phyloP scores from a whole-genome alignment of 2,888 invertebrate genomes.

The Drepanosiphum platanoidis region DNA sequence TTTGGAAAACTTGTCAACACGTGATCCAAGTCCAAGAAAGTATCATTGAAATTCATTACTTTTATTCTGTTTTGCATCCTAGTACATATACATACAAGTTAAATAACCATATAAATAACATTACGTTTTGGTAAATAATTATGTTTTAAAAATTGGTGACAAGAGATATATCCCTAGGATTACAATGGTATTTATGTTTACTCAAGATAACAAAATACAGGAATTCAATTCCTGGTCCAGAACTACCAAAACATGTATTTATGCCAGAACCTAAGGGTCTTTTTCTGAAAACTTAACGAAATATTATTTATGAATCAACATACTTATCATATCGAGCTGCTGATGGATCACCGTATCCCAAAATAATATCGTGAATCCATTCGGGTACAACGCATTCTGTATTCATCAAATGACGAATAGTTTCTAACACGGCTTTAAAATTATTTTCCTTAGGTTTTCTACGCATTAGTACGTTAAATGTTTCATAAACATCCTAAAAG shows the following conservation, averaged over 20 bases:
- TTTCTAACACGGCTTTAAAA: slow-evolving; percentile 98
- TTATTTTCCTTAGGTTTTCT: slow-evolving; percentile 99
- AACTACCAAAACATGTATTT: not conserved
- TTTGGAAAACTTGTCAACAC: slow-evolving; percentile 86
- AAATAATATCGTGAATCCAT: slow-evolving; percentile 94
- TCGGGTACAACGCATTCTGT: slow-evolving; percentile 97
- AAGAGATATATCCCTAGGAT: not conserved
- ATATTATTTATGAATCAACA: slow-evolving; percentile 54
- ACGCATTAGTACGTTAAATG: slow-evolving; percentile 96
- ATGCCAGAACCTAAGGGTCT: not conserved
- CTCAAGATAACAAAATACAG: not conserved
- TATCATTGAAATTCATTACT: slow-evolving; percentile 95
- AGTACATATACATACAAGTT: slow-evolving; percentile 57
- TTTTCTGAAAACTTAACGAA: not conserved
- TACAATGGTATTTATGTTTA: no score
- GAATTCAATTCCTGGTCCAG: not conserved
- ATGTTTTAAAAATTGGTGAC: not conserved
- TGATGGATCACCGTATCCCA: slow-evolving; percentile 97
- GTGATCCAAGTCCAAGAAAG: slow-evolving; percentile 92
- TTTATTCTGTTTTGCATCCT: slow-evolving; percentile 89
- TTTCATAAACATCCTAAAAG: slow-evolving; percentile 82
- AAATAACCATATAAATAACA: slow-evolving; percentile 12
- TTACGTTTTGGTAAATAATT: no score
- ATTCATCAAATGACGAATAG: slow-evolving; percentile 98
- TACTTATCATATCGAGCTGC: slow-evolving; percentile 94